Evolutionary conservation across 2,888 invertebrate species (phyloP).

Genomic region (Chirona hameri): DNA sequence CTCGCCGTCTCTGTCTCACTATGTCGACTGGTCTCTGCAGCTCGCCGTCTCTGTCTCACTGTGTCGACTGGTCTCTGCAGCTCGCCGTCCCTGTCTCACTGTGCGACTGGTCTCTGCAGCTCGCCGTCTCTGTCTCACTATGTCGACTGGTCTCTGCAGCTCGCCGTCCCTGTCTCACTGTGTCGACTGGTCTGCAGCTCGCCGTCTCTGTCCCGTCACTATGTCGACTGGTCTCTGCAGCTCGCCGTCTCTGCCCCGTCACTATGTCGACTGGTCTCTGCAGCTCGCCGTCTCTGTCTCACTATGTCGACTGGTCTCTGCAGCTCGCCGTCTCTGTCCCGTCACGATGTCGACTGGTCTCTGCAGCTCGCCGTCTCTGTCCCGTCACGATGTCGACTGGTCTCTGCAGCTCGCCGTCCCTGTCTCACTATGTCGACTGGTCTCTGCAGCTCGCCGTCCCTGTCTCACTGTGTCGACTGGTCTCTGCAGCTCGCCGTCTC

Average conservation of each 20-base stretch:
- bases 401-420: background rate
- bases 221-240: no score
- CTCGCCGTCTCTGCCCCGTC: background rate
- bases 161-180: background rate
- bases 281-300: background rate
- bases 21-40: no score
- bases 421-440: no score
- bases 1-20: background rate
- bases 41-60: background rate
- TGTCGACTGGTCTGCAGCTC: background rate
- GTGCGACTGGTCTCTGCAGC: no score
- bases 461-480: no score
- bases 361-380: background rate
- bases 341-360: no score
- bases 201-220: background rate
- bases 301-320: no score
- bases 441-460: background rate
- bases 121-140: background rate
- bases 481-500: background rate
- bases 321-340: background rate
- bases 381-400: no score
- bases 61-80: no score
- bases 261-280: no score
- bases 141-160: no score
- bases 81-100: background rate